Evolutionary conservation across 2,888 invertebrate species (phyloP), one percentile per base, ranked within the genome.

Genomic region (Pachliopta kotzebuea): DNA sequence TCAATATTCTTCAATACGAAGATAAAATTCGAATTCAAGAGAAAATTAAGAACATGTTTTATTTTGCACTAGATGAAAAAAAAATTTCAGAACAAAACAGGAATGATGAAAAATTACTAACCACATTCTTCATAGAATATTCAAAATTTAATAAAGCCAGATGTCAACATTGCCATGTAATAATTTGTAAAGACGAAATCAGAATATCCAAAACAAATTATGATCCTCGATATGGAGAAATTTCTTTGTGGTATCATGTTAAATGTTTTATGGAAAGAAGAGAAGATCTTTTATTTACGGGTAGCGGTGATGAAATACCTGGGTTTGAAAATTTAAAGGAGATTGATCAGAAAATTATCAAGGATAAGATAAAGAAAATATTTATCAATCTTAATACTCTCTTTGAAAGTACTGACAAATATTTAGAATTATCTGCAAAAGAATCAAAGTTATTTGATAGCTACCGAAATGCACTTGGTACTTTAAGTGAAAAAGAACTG

Each of bases 141-240:
- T 62, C 62, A n/a, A 56, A 55, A 56, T 31, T 56, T 4, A 50
- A 26, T 56, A 56, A 17, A 1, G 49, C 62, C 14, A 56, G 17
- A 45, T 62, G 62, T 49, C 45, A 49, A 49, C n/a, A 56, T n/a
- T 62, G 62, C 45, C 31, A 56, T 29, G 21, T 14, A 49, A 62
- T 45, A 31, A 62, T 62, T 31, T 31, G 8, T 56, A 62, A 49
- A 56, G 29, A 23, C 29, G 62, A 62, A 18, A 62, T 62, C 26
- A 56, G 62, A 62, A 56, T 62, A 26, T 62, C 62, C 26, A 62
- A 56, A 56, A 55, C 56, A 50, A 29, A 56, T n/a, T 62, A 56
- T 31, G 62, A 62, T 56, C 62, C 62, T 26, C n/a, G 62, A 49
- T 62, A 45, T 23, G 56, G 56, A 50, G 62, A 56, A 21, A 50